These are phyloP conservation scores for Thalassarche chlororhynchos DNA, from an alignment of 2,113 vertebrate genomes.

Conservation along the genomic window DNA sequence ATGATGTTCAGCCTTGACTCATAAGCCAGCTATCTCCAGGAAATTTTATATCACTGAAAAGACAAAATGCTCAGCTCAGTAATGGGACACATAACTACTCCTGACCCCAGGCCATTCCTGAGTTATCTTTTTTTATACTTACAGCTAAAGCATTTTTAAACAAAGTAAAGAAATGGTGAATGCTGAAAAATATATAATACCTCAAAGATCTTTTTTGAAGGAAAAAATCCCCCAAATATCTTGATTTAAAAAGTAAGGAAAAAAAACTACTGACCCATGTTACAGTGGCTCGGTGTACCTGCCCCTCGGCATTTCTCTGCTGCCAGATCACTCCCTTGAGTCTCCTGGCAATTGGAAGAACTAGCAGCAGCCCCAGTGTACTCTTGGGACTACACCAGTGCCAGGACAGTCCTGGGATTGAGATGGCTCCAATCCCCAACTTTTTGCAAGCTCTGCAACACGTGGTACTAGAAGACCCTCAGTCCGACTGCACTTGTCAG, in stretches of 20 bases:
- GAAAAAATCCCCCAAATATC: background rate
- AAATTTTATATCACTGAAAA: constrained; percentile 1
- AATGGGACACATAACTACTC: background rate
- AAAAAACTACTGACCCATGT: background rate
- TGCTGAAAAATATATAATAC: background rate
- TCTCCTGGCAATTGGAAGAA: background rate
- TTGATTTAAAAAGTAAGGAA: background rate
- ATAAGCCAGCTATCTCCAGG: background rate
- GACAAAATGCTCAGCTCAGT: background rate
- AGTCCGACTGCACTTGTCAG: background rate
- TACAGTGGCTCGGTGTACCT: background rate
- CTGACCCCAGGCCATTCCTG: background rate
- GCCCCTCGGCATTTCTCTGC: background rate
- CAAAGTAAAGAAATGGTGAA: background rate
- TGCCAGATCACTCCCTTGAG: background rate
- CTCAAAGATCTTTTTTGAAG: background rate
- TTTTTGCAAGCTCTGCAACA: background rate
- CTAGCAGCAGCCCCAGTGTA: background rate
- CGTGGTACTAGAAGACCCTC: background rate
- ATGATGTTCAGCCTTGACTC: background rate
- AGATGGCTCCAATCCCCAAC: background rate
- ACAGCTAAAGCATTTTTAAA: background rate
- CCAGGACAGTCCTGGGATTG: background rate
- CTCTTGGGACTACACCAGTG: background rate
- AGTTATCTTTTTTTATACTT: background rate